Evolutionary conservation across 1,140 invertebrate species (phyloP).

Genomic region (Pseudomyrmex gracilis): DNA sequence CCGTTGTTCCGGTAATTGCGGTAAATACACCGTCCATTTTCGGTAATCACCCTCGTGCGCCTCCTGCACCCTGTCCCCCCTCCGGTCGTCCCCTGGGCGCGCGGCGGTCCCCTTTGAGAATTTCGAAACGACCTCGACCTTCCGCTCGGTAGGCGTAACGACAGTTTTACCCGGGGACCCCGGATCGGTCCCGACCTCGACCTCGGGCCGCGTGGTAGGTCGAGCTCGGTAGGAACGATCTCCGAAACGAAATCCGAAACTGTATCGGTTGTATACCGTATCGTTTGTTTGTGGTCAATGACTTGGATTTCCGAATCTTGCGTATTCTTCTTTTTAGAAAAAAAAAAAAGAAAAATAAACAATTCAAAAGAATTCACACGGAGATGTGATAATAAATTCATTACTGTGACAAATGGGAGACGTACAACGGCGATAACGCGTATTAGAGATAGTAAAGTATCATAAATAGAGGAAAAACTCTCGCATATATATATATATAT

Average conservation of each 20-base stretch:
- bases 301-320: background rate
- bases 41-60: conserved; percentile 78
- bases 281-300: background rate
- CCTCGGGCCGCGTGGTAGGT: conserved; percentile 47
- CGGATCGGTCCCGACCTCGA: conserved; percentile 70
- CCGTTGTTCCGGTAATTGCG: conserved; percentile 83
- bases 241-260: conserved; percentile 13
- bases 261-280: background rate
- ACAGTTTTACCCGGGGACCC: conserved; percentile 74
- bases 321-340: background rate
- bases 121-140: conserved; percentile 79
- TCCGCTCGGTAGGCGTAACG: conserved; percentile 80
- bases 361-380: background rate
- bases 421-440: too few species aligned
- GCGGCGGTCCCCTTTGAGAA: conserved; percentile 81
- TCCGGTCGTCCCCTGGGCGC: conserved; percentile 57
- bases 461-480: background rate
- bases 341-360: background rate
- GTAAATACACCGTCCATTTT: conserved; percentile 80
- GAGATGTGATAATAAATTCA: conserved; percentile 1
- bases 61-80: conserved; percentile 60
- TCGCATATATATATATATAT: too few species aligned
- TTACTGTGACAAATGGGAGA: background rate
- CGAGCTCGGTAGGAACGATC: background rate
- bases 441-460: background rate